Percentiles rank a stretch among this genome's conserved stretches.
Evolutionary conservation across 2,888 invertebrate genomes (phyloP).

Genomic region (Hirtodrosophila cameraria): DNA sequence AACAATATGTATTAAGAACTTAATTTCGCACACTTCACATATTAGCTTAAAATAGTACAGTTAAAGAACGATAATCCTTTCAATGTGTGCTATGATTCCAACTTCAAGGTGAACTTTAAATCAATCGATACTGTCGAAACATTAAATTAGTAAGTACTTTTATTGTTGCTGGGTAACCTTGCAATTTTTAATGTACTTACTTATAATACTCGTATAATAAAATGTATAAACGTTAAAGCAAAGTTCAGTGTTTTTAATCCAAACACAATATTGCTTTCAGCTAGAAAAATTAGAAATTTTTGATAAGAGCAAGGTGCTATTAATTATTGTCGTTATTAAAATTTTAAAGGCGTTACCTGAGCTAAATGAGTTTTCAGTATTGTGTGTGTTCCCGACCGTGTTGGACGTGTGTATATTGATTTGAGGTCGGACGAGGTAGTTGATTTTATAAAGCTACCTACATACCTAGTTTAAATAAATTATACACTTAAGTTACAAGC

Average conservation of each 20-base stretch:
- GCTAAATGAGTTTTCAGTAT: constrained; percentile 16
- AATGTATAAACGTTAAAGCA: constrained; percentile 38
- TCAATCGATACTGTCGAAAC: background rate
- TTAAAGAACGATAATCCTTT: constrained; percentile 11
- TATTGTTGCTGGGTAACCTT: constrained; percentile 11
- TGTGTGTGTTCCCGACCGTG: background rate
- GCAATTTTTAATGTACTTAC: no score
- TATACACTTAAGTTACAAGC: no score
- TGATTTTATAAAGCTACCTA: background rate
- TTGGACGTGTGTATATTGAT: constrained; percentile 5
- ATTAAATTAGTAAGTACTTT: background rate
- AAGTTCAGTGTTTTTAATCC: constrained; percentile 52
- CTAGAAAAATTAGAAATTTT: constrained; percentile 11
- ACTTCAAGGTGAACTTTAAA: constrained; percentile 1
- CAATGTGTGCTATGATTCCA: background rate
- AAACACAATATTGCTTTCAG: constrained; percentile 20
- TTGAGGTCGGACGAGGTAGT: background rate
- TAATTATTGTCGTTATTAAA: constrained; percentile 2
- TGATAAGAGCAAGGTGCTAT: constrained; percentile 31
- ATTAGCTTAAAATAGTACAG: constrained; percentile 1
- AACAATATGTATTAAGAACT: background rate
- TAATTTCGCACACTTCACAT: constrained; percentile 7
- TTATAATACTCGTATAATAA: constrained; percentile 15
- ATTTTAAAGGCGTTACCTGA: constrained; percentile 5
- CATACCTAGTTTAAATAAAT: background rate